Base-by-base conservation (phyloP, 1,140 invertebrate species). In the Plectrocnemia conspersa region DNA sequence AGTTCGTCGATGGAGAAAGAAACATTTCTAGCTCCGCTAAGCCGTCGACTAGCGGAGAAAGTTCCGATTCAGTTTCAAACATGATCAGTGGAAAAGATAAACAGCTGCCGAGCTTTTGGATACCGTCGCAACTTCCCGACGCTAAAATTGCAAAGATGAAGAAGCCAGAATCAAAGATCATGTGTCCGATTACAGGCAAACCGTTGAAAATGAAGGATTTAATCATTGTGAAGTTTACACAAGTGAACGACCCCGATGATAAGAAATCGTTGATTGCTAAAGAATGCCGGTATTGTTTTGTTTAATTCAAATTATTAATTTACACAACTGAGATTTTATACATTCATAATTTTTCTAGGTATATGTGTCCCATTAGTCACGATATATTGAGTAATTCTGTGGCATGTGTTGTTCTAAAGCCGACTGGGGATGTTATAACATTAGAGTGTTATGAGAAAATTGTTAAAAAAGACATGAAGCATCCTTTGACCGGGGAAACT, bases 311-410 rank as follows among this genome's bases (percentile, higher is more conserved):
- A 40, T 13, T 6, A 44, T 15, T 44, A 9, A 22, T 22, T 44
- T 19, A n/a, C 16, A 18, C 6, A n/a, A 13, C 4, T 5, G 21
- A 18, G 11, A 4, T 21, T 45, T 7, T 7, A 29, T 29, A 47
- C 16, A 9, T 27, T 47, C 5, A 19, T 6, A 10, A 25, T 33
- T 27, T 40, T 46, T 25, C 23, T 13, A 55, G 59, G 9, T 99
- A 97, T 69, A 96, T 96, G 82, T 99, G 97, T 74, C 89, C 97
- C 3, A 87, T 99, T 0, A 98, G 95, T 21, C 89, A 94, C 72
- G 97, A 99, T 76, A 82, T 97, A 45, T 72, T 99, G 9, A 88
- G 90, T 56, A 98, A 99, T 77, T 91, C 92, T 15, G 84, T 94
- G 2, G 92, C 93, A 5, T 94, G 89, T 74, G 94, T 89, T 53